A percentile compares a stretch with the other conserved stretches of the same genome.
Conservation (phyloP, 1,140 invertebrate genomes). For the Apocrypta bakeri region DNA sequence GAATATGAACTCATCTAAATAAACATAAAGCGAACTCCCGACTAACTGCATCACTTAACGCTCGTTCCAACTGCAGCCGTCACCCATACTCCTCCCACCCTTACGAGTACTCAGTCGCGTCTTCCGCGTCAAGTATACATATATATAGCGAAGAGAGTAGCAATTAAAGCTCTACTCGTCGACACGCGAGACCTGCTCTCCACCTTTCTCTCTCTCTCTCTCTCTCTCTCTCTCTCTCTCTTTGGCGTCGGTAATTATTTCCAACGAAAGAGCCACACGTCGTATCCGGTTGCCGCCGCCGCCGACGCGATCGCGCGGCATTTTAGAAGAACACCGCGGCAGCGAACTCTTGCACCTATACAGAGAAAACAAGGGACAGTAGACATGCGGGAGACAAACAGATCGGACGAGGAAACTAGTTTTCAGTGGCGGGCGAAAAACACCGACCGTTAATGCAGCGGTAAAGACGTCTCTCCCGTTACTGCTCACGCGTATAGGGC, state of each 20-base stretch:
- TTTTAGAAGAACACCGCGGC: not conserved
- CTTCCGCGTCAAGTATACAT: not conserved
- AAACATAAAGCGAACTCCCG: not conserved
- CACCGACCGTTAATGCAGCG: constrained; percentile 75
- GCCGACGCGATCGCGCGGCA: not conserved
- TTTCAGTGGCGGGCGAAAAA: constrained; percentile 72
- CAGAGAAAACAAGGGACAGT: not conserved
- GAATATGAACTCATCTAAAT: not conserved
- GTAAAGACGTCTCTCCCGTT: constrained; percentile 75
- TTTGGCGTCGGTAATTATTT: constrained; percentile 66
- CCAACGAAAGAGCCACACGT: constrained; percentile 64
- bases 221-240: too few species aligned
- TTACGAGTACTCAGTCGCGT: not conserved
- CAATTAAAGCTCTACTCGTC: not conserved
- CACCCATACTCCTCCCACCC: not conserved
- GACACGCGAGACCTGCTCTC: not conserved
- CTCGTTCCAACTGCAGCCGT: not conserved
- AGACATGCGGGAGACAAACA: constrained; percentile 65
- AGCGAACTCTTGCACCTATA: constrained; percentile 10
- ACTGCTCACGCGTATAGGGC: constrained; percentile 33
- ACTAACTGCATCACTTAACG: not conserved
- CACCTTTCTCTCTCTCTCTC: too few species aligned
- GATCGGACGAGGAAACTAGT: constrained; percentile 68
- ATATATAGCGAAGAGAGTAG: not conserved
- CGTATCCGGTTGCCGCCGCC: constrained; percentile 52